These are phyloP conservation scores for Antennarius maculatus DNA, from an alignment of 2,797 vertebrate species.

Conservation along the genomic window DNA sequence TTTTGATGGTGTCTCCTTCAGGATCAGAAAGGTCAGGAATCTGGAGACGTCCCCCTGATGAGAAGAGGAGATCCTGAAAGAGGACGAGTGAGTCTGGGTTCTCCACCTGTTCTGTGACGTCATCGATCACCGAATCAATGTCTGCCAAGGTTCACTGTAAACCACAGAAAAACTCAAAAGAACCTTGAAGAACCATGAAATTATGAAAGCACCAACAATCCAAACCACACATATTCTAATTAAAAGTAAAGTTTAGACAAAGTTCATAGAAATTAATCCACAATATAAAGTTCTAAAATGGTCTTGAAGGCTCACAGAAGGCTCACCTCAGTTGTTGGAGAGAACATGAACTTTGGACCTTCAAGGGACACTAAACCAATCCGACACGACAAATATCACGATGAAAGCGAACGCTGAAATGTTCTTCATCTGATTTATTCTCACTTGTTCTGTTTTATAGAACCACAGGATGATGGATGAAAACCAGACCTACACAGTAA, in stretches of 20 bases:
- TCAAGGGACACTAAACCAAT: no score
- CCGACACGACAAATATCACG: no score
- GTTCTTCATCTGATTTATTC: neutral
- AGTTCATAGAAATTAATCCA: no score
- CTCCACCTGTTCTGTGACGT: neutral
- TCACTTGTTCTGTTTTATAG: conserved; percentile 33
- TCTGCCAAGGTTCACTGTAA: neutral
- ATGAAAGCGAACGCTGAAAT: neutral
- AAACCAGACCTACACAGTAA: conserved; percentile 66
- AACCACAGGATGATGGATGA: conserved; percentile 39
- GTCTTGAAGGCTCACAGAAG: neutral
- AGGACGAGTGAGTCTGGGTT: conserved; percentile 55
- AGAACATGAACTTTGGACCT: no score
- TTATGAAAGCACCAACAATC: neutral
- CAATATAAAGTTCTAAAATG: no score
- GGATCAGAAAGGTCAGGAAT: conserved; percentile 15
- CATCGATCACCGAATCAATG: neutral
- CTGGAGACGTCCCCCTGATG: neutral
- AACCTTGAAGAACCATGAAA: neutral
- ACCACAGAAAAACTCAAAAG: neutral
- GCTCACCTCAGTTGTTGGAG: no score
- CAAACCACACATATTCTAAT: neutral
- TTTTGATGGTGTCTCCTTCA: conserved; percentile 13
- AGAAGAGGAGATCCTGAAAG: conserved; percentile 32
- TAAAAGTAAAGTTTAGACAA: no score